These are phyloP conservation scores for Tipula confusa DNA, from an alignment of 2,888 invertebrate genomes.

Conservation along the genomic window DNA sequence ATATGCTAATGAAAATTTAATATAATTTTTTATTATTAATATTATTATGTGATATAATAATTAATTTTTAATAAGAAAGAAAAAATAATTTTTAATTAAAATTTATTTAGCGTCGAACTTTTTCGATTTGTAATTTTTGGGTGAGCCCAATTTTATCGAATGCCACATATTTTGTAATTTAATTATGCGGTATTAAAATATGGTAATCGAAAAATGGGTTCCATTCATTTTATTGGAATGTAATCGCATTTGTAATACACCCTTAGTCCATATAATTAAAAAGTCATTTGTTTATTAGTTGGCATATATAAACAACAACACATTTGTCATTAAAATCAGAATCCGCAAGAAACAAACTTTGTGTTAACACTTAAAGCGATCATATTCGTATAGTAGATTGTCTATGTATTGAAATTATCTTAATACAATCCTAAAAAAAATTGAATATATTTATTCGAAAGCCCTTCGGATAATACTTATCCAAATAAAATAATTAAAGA, in stretches of 20 bases:
- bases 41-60: slow-evolving; percentile 25
- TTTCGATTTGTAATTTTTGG: neutral
- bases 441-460: neutral
- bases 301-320: neutral
- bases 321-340: neutral
- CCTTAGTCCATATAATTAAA: neutral
- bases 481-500: slow-evolving; percentile 9
- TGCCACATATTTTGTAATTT: neutral
- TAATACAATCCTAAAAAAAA: neutral
- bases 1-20: slow-evolving; percentile 25
- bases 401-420: neutral
- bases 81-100: neutral
- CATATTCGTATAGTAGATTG: neutral
- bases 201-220: neutral
- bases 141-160: neutral
- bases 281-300: neutral
- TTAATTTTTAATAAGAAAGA: slow-evolving; percentile 9
- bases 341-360: neutral
- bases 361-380: neutral
- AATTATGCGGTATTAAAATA: neutral
- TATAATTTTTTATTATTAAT: slow-evolving; percentile 17
- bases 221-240: neutral
- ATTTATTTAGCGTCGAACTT: neutral
- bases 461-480: neutral
- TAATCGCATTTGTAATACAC: neutral